Evolutionary conservation across 2,113 vertebrate genomes (phyloP).

Genomic region (Odontesthes bonariensis): DNA sequence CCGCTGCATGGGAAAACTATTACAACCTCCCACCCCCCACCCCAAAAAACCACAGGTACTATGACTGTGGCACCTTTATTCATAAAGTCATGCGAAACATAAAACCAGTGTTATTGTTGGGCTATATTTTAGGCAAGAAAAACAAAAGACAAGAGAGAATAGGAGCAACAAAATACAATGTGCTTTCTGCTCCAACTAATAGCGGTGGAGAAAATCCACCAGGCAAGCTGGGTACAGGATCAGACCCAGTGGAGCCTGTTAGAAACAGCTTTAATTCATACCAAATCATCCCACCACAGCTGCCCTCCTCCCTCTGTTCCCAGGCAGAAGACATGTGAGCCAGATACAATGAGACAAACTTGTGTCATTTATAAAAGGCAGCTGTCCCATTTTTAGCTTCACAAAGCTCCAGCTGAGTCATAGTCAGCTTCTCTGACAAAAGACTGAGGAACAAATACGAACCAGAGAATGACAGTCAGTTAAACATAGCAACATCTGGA

Average conservation of each 20-base stretch:
- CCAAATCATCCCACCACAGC: constrained; percentile 76
- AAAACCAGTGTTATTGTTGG: constrained; percentile 61
- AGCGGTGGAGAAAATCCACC: constrained; percentile 45
- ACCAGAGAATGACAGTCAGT: constrained; percentile 54
- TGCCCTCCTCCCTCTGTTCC: constrained; percentile 68
- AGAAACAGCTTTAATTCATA: constrained; percentile 79
- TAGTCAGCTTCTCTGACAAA: constrained; percentile 60
- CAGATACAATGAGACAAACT: constrained; percentile 74
- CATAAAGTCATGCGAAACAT: constrained; percentile 59
- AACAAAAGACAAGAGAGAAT: constrained; percentile 8
- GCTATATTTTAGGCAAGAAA: constrained; percentile 31
- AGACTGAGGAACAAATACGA: constrained; percentile 54
- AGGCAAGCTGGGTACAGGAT: constrained; percentile 56
- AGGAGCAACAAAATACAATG: constrained; percentile 57
- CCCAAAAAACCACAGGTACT: constrained; percentile 60
- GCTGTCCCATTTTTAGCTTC: constrained; percentile 74
- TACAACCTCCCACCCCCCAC: constrained; percentile 58
- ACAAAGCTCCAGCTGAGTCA: constrained; percentile 74
- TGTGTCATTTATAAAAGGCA: constrained; percentile 72
- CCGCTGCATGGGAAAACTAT: constrained; percentile 72
- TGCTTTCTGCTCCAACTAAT: constrained; percentile 20
- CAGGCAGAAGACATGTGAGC: constrained; percentile 63
- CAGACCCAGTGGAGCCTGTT: constrained; percentile 77
- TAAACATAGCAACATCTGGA: constrained; percentile 43
- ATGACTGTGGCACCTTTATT: constrained; percentile 58